phyloP scores from a whole-genome alignment of 1,140 invertebrate species.

The Heliothis subflexa region DNA sequence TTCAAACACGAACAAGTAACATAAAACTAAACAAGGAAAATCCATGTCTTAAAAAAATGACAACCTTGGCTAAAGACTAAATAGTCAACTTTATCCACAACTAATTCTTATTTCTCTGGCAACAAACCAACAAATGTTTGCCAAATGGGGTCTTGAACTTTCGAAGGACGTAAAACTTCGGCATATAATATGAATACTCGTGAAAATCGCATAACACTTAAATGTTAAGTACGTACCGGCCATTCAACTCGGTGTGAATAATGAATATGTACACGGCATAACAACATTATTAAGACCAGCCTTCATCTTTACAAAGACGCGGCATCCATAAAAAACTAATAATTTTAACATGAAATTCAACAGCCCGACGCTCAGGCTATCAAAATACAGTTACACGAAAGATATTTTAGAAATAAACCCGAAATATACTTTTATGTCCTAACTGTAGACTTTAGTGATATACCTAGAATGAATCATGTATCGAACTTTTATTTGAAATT shows the following conservation, averaged over 20 bases:
- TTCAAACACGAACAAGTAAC: no score
- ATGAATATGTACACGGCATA: constrained; percentile 14
- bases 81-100: not conserved
- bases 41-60: no score
- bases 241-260: constrained; percentile 14
- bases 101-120: constrained; percentile 14
- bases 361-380: constrained; percentile 2
- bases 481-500: no score
- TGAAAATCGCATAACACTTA: not conserved
- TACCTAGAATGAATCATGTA: no score
- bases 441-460: no score
- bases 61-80: not conserved
- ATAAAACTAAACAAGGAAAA: not conserved
- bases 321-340: constrained; percentile 21
- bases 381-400: constrained; percentile 5
- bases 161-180: constrained; percentile 18
- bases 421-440: not conserved
- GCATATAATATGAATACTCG: not conserved
- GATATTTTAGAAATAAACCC: not conserved
- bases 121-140: not conserved
- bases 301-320: not conserved
- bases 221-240: constrained; percentile 16
- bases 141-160: constrained; percentile 7
- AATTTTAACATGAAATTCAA: constrained; percentile 19
- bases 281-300: not conserved